Conservation (phyloP, 2,113 vertebrate genomes). For the Lipotes vexillifer region DNA sequence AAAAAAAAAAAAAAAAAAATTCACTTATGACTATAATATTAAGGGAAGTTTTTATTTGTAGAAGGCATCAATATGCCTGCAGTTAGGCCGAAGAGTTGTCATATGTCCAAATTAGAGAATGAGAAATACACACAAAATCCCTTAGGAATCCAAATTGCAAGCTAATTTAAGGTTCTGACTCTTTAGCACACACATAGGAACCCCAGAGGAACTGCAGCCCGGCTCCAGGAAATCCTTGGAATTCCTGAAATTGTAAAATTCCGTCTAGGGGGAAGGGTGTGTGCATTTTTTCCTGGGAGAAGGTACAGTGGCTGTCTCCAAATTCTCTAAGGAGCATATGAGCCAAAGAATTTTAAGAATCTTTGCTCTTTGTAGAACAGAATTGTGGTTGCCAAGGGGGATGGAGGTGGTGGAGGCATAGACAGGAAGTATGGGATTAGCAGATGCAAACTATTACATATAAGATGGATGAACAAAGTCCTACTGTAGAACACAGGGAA, state of each 20-base stretch:
- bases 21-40: background rate
- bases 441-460: background rate
- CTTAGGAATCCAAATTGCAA: background rate
- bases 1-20: too few relatives aligned
- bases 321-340: background rate
- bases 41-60: background rate
- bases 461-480: background rate
- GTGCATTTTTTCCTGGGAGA: background rate
- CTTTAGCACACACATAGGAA: background rate
- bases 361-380: background rate
- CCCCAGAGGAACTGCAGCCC: background rate
- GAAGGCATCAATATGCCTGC: background rate
- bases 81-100: background rate
- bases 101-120: background rate
- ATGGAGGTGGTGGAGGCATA: too few relatives aligned
- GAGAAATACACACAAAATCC: background rate
- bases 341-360: background rate
- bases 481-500: background rate
- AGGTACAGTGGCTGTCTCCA: background rate
- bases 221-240: background rate
- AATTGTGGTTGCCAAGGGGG: background rate
- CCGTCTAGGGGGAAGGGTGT: background rate
- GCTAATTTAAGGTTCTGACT: background rate
- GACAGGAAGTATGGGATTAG: background rate
- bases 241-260: background rate